Evolutionary conservation across 2,797 vertebrate genomes (phyloP), one percentile per base, ranked within the genome.

Genomic region (Anabacerthia variegaticeps): DNA sequence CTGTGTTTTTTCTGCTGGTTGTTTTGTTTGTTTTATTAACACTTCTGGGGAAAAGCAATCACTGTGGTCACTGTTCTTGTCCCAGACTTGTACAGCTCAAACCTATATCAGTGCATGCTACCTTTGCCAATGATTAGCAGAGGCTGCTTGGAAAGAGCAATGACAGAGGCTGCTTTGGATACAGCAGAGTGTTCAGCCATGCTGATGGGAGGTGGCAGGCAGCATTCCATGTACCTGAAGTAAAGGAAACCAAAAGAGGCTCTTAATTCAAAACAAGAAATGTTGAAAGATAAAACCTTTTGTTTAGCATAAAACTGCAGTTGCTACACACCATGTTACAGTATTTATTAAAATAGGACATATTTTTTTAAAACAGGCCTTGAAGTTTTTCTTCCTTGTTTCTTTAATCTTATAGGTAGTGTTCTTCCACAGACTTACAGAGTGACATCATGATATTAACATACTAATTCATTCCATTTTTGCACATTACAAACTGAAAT

Each of bases 81-180:
- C 21, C n/a, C 44, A 13, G 34, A 55, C 1, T 2, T 9, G 18
- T 7, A 85, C 26, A 46, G 49, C 10, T 87, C 16, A 72, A 62
- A 81, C 46, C 24, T 30, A 69, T 56, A 63, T 12, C 34, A 76
- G 67, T 43, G 6, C 26, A 16, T 6, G 14, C 46, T 98, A 99
- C 99, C 99, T 99, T 99, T 99, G 59, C 99, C 99, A 41, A 99
- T 91, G 95, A 99, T 98, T 32, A 99, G 91, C 58, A 99, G 98
- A 21, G 99, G 99, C 67, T 98, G 98, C 90, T 97, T 97, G 82
- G 99, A 98, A 36, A 73, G 85, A 97, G 97, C 98, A 77, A 99
- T 83, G 34, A 98, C 66, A 59, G 98, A 97, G 1, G 95, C 85
- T 32, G 99, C 99, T 81, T 92, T 78, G 12, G 67, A 78, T 19